These are phyloP conservation scores for Sebastes oblongus DNA, from an alignment of 2,797 vertebrate species.

Conservation along the genomic window DNA sequence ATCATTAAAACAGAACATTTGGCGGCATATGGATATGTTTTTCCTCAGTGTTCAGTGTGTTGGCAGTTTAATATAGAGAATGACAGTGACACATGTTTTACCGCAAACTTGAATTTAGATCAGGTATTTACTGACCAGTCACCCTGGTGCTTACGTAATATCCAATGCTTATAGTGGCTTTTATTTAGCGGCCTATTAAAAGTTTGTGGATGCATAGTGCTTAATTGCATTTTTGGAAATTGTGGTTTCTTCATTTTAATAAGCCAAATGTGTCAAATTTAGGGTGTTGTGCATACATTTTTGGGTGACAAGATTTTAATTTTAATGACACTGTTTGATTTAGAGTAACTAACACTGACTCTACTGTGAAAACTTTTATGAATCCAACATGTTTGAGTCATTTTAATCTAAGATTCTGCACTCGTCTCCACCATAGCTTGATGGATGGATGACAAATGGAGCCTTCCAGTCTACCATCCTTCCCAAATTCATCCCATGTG, in stretches of 20 bases:
- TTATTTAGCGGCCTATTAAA: not conserved
- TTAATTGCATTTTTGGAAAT: not conserved
- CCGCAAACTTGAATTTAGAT: conserved; percentile 6
- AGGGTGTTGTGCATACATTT: not conserved
- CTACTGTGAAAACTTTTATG: not conserved
- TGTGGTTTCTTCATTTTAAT: not conserved
- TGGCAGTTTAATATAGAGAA: conserved; percentile 3
- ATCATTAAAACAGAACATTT: conserved; percentile 21
- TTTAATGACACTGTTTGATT: not conserved
- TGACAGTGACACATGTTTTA: not conserved
- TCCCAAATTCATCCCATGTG: not conserved
- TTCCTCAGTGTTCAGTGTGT: not conserved
- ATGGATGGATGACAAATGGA: not conserved
- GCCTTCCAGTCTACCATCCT: not conserved
- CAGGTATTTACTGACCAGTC: not conserved
- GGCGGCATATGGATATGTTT: conserved; percentile 1
- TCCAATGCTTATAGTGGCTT: not conserved
- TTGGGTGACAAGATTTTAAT: not conserved
- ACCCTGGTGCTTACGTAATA: not conserved
- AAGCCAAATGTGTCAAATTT: not conserved
- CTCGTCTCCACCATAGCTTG: not conserved
- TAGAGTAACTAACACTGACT: not conserved
- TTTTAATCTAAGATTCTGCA: not conserved
- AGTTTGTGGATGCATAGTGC: not conserved
- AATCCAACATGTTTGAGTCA: not conserved